Evolutionary conservation across 2,888 invertebrate genomes (phyloP).

Genomic region (Pinctada fucata): DNA sequence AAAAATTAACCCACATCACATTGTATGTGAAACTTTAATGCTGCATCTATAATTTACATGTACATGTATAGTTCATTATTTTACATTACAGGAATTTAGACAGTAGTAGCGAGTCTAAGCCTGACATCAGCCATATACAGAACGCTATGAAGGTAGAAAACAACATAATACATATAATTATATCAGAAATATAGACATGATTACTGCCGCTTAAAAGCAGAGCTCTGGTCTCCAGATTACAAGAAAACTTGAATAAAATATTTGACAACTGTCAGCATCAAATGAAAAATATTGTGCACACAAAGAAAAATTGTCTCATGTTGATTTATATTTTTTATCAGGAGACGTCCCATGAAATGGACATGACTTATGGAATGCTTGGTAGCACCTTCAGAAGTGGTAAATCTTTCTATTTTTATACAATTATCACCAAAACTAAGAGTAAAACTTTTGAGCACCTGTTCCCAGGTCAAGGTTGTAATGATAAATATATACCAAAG

Average conservation of each 20-base stretch:
- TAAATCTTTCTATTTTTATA: conserved; percentile 44
- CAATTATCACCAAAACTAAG: background rate
- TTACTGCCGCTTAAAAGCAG: no score
- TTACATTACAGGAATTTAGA: conserved; percentile 88
- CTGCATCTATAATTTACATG: no score
- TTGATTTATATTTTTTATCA: conserved; percentile 52
- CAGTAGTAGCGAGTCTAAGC: conserved; percentile 95
- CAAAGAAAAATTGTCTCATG: no score
- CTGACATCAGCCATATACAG: conserved; percentile 93
- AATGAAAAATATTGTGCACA: no score
- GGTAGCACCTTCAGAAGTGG: conserved; percentile 92
- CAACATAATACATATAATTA: background rate
- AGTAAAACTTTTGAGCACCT: background rate
- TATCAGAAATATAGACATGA: background rate
- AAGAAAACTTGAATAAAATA: no score
- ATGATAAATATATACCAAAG: no score
- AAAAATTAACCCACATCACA: no score
- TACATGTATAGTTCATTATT: no score
- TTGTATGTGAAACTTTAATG: no score
- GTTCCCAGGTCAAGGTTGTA: no score
- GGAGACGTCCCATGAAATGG: conserved; percentile 99
- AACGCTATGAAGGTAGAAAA: conserved; percentile 84
- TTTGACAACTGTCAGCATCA: no score
- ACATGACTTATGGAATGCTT: conserved; percentile 97
- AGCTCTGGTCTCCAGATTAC: no score